Conservation (phyloP, 1,140 invertebrate species). For the Euura saliciscinereae region DNA sequence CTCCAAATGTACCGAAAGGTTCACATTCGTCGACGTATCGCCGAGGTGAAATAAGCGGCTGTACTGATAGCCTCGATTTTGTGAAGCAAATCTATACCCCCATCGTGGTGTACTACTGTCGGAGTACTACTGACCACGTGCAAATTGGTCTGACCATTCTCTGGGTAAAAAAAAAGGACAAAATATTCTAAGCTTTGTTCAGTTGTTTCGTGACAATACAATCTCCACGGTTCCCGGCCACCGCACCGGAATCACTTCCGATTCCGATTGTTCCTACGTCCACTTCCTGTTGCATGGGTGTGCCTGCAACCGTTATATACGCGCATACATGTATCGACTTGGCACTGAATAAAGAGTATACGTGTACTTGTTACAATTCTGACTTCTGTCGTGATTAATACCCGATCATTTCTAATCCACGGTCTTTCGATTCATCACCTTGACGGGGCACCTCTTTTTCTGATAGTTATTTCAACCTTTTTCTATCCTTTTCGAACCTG, state of each 20-base stretch:
- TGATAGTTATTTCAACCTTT: too few relatives aligned
- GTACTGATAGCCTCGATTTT: background rate
- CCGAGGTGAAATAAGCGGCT: background rate
- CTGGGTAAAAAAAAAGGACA: background rate
- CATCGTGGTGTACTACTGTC: background rate
- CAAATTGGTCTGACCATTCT: background rate
- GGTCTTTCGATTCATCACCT: too few relatives aligned
- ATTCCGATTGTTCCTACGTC: constrained; percentile 44
- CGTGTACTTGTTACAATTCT: too few relatives aligned
- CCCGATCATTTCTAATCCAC: too few relatives aligned
- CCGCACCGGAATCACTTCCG: constrained; percentile 48
- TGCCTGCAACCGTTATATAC: constrained; percentile 13
- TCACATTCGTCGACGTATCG: background rate
- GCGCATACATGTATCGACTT: too few relatives aligned
- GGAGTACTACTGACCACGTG: background rate
- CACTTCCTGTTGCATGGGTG: constrained; percentile 41
- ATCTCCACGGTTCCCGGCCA: constrained; percentile 30
- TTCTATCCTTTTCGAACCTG: too few relatives aligned
- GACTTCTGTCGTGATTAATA: too few relatives aligned
- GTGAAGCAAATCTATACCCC: background rate
- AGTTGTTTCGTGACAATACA: constrained; percentile 27
- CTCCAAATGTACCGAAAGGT: too few relatives aligned
- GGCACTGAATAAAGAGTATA: too few relatives aligned
- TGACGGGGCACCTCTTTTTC: too few relatives aligned
- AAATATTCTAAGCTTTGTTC: background rate